Evolutionary conservation across 1,140 invertebrate genomes (phyloP).

Genomic region (Papilio machaon): DNA sequence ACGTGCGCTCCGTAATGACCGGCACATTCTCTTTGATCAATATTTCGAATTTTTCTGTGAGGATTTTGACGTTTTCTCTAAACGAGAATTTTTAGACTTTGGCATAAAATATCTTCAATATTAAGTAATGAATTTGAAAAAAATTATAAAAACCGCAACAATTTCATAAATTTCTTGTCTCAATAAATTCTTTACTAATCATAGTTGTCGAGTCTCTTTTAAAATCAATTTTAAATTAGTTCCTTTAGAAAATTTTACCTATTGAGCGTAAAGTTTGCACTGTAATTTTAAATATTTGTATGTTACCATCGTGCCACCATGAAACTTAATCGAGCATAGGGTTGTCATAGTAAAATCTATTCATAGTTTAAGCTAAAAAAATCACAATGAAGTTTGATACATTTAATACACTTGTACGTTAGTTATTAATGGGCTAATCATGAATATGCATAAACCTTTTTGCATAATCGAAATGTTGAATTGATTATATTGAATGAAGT

Average conservation of each 20-base stretch:
- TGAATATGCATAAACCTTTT: constrained; percentile 69
- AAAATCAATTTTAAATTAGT: neutral
- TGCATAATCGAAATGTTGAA: constrained; percentile 31
- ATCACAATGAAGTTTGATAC: neutral
- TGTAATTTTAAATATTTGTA: neutral
- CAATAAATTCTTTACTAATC: too few relatives aligned
- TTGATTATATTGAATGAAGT: constrained; percentile 22
- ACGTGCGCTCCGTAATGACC: constrained; percentile 42
- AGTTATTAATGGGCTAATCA: constrained; percentile 59
- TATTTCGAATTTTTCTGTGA: constrained; percentile 45
- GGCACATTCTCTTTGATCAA: constrained; percentile 49
- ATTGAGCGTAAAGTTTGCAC: neutral
- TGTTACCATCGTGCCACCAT: neutral
- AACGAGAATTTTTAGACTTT: constrained; percentile 29
- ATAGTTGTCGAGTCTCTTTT: neutral
- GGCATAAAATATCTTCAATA: neutral
- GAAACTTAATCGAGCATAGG: neutral
- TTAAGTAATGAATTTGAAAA: too few relatives aligned
- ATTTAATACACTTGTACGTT: constrained; percentile 25
- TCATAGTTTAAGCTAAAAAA: neutral
- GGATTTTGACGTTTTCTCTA: constrained; percentile 38
- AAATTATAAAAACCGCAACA: too few relatives aligned
- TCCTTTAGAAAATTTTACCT: neutral
- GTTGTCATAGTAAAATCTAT: neutral
- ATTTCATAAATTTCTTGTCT: too few relatives aligned